Conservation (phyloP, 2,888 invertebrate genomes). For the Fragum sueziense region DNA sequence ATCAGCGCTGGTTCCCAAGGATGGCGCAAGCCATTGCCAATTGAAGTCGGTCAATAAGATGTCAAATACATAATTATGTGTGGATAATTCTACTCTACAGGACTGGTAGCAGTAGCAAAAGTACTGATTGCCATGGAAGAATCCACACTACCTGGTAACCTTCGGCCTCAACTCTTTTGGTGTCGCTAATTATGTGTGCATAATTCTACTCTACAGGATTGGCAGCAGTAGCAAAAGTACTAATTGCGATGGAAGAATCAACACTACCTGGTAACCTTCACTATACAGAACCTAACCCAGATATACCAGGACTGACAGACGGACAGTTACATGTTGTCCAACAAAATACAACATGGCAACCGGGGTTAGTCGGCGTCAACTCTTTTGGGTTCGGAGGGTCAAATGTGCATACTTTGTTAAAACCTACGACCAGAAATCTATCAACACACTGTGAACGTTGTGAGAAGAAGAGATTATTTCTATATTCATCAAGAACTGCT, state of each 20-base stretch:
- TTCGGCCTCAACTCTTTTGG: no score
- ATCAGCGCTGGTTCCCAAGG: no score
- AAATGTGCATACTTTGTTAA: slow-evolving; percentile 80
- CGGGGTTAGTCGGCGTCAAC: slow-evolving; percentile 96
- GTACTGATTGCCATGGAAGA: slow-evolving; percentile 96
- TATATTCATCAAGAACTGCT: slow-evolving; percentile 93
- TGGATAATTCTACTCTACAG: no score
- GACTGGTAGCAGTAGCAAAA: slow-evolving; percentile 95
- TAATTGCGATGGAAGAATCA: slow-evolving; percentile 97
- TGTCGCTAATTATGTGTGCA: no score
- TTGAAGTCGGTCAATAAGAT: no score
- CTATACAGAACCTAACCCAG: slow-evolving; percentile 92
- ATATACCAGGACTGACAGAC: slow-evolving; percentile 94
- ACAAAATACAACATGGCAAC: slow-evolving; percentile 91
- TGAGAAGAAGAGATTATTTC: slow-evolving; percentile 86
- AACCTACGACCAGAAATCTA: slow-evolving; percentile 83
- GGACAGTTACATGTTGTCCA: slow-evolving; percentile 95
- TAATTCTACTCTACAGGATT: slow-evolving; percentile 87
- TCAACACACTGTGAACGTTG: slow-evolving; percentile 30
- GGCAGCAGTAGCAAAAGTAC: slow-evolving; percentile 94
- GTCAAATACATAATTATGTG: no score
- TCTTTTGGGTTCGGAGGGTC: slow-evolving; percentile 98
- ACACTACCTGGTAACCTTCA: slow-evolving; percentile 96
- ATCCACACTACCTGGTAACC: slow-evolving; percentile 93
- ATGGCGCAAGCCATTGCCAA: no score